Evolutionary conservation across 2,113 vertebrate species (phyloP), one percentile per base, ranked within the genome.

Genomic region (Leiothrix lutea): DNA sequence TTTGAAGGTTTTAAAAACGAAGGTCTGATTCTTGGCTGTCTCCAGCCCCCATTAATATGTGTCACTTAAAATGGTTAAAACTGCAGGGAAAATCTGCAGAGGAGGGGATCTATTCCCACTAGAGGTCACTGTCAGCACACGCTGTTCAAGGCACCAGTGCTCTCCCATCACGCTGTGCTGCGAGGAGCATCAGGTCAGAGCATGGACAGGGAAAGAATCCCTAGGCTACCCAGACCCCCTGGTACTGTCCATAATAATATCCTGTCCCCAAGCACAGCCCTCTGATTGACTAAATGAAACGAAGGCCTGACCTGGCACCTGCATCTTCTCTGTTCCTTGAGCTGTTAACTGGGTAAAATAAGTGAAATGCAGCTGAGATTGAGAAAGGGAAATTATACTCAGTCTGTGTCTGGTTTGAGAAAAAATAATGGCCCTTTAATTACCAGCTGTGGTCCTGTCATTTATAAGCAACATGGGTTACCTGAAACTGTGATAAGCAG

Each of bases 101-200:
- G 22, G 10, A 2, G 24, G 31, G 25, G 38, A 24, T 35, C 14
- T 71, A 0, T 53, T 92, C 82, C 94, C 96, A 60, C 88, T 94
- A 97, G 96, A 90, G 90, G 96, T 93, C 96, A 92, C 88, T 92
- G 92, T 83, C 57, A 67, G 26, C 88, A 67, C 92, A 65, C 4
- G 1, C 25, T 50, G 17, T 64, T 75, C 19, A 33, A 70, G 36
- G 42, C 33, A 74, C 17, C 20, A 6, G 25, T 0, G 1, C 45
- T 64, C 23, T 50, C 44, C 44, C 22, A 23, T 35, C 58, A 10
- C 51, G 1, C 8, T n/a, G 40, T 0, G 2, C 29, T 57, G n/a
- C 58, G 38, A 28, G 36, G 22, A 82, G 45, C 48, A 31, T 11
- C 8, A 3, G 14, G 19, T 19, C 48, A 64, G 57, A 57, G 23